phyloP scores from a whole-genome alignment of 2,113 vertebrate genomes.

The Takifugu bimaculatus region DNA sequence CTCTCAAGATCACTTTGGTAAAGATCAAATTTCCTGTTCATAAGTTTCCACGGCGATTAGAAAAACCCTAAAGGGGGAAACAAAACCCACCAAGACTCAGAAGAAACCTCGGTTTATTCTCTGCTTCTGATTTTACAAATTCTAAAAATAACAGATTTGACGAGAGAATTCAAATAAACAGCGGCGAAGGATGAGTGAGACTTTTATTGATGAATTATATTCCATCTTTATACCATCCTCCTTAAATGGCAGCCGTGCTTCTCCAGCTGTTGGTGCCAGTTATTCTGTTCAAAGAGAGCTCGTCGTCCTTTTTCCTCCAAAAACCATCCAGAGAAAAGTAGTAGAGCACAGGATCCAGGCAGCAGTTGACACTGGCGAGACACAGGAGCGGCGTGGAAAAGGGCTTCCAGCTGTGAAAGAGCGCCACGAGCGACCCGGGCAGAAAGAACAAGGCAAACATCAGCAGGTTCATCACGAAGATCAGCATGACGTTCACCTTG shows the following conservation, averaged over 20 bases:
- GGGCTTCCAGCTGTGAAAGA: rapidly evolving
- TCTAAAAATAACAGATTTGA: no score
- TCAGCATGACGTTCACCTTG: slow-evolving; percentile 61
- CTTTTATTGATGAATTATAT: no score
- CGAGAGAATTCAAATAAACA: no score
- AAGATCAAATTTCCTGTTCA: no score
- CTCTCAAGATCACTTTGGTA: no score
- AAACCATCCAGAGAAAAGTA: slow-evolving; percentile 68
- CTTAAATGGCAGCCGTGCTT: not conserved
- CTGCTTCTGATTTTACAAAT: no score
- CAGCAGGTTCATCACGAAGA: slow-evolving; percentile 59
- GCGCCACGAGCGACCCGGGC: slow-evolving; percentile 31
- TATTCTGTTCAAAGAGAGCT: not conserved
- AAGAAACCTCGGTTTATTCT: no score
- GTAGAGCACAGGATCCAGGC: slow-evolving; percentile 63
- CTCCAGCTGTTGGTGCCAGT: not conserved
- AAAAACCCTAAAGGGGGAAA: no score
- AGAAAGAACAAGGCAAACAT: slow-evolving; percentile 64
- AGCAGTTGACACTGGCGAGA: slow-evolving; percentile 61
- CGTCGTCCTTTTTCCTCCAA: slow-evolving; percentile 53
- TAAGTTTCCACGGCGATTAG: no score
- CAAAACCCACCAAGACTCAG: no score
- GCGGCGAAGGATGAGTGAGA: no score
- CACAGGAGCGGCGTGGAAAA: slow-evolving; percentile 3
- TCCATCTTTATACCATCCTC: not conserved